Evolutionary conservation across 2,888 invertebrate species (phyloP).

Genomic region (Atethmia centrago): DNA sequence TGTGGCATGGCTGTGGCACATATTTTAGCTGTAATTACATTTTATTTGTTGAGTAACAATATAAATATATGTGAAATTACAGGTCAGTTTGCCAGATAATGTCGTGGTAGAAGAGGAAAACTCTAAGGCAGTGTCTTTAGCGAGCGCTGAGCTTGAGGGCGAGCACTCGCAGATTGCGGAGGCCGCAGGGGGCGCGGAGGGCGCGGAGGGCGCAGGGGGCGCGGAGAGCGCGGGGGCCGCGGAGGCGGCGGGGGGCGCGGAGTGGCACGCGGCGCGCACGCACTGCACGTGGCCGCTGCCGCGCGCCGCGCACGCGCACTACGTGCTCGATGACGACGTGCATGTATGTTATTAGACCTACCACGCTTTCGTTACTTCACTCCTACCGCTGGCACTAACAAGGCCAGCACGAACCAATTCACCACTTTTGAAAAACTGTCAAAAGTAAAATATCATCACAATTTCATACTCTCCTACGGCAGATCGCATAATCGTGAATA

Average conservation of each 20-base stretch:
- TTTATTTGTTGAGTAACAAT: too few species aligned
- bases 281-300: constrained; percentile 88
- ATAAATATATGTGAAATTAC: neutral
- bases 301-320: constrained; percentile 56
- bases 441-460: neutral
- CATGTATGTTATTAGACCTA: constrained; percentile 63
- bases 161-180: constrained; percentile 21
- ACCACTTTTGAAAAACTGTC: neutral
- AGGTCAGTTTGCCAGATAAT: constrained; percentile 45
- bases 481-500: neutral
- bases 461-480: neutral
- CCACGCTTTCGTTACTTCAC: neutral
- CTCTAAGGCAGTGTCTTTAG: constrained; percentile 10
- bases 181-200: constrained; percentile 4
- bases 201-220: neutral
- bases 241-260: constrained; percentile 20
- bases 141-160: constrained; percentile 18
- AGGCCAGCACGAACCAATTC: neutral
- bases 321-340: constrained; percentile 76
- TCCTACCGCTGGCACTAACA: neutral
- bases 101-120: constrained; percentile 19
- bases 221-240: constrained; percentile 7
- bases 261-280: constrained; percentile 82
- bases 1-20: too few species aligned
- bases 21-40: too few species aligned